Percentiles rank a stretch among this genome's conserved stretches.
Conservation (phyloP, 2,797 vertebrate species). For the Crocidura indochinensis region DNA sequence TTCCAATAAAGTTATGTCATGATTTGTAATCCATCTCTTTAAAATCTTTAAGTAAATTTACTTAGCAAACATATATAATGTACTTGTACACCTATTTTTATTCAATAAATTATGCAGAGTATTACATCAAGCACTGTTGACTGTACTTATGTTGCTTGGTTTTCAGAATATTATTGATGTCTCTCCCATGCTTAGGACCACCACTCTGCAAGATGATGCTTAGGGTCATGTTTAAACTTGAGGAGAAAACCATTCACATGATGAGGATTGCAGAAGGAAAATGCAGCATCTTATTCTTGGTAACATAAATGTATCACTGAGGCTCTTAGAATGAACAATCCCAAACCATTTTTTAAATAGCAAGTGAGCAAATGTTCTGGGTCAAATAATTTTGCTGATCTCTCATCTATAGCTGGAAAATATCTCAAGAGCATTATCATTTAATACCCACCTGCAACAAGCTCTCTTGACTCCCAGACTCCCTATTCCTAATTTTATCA, state of each 20-base stretch:
- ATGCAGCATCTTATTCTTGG: neutral
- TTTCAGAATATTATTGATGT: neutral
- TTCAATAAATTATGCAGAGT: neutral
- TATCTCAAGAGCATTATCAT: neutral
- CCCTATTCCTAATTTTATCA: neutral
- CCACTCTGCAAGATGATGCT: neutral
- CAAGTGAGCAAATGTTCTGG: neutral
- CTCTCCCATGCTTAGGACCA: neutral
- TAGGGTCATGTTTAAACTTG: neutral
- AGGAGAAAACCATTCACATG: neutral
- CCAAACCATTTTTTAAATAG: neutral
- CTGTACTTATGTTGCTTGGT: neutral
- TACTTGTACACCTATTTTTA: neutral
- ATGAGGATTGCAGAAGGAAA: neutral
- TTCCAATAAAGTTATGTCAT: conserved; percentile 20
- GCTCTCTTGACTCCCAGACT: no score
- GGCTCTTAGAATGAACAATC: neutral
- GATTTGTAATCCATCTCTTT: conserved; percentile 19
- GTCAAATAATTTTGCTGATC: neutral
- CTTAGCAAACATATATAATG: neutral
- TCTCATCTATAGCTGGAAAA: conserved; percentile 17
- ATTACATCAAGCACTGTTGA: neutral
- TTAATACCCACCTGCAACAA: no score
- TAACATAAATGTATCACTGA: neutral
- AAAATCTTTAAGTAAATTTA: conserved; percentile 27